Percentiles rank a stretch among this genome's conserved stretches.
Conservation (phyloP, 2,888 invertebrate species). For the Hermaeophaga mercurialis region DNA sequence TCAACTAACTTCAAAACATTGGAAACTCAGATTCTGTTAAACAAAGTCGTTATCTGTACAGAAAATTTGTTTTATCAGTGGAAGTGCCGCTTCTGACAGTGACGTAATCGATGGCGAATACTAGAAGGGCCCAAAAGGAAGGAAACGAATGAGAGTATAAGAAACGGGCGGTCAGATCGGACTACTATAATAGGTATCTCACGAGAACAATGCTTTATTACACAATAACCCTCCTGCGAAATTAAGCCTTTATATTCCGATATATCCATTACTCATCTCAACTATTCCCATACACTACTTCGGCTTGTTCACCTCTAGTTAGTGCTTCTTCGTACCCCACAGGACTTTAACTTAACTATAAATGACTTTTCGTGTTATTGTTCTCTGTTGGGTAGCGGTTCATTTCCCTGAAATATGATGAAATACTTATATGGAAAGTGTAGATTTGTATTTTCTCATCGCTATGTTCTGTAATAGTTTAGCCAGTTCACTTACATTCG, state of each 20-base stretch:
- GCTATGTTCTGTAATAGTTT: background rate
- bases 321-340: constrained; percentile 30
- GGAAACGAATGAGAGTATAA: no score
- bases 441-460: background rate
- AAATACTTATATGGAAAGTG: constrained; percentile 14
- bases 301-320: constrained; percentile 32
- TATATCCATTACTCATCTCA: constrained; percentile 56
- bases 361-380: constrained; percentile 30
- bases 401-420: constrained; percentile 20
- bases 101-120: no score
- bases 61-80: no score
- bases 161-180: constrained; percentile 47
- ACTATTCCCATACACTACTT: constrained; percentile 47
- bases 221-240: constrained; percentile 57
- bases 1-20: no score
- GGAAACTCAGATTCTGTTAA: no score
- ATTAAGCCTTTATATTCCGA: constrained; percentile 58
- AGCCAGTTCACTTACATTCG: background rate
- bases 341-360: constrained; percentile 29
- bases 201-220: constrained; percentile 59
- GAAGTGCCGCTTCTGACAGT: no score
- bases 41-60: no score
- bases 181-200: constrained; percentile 54
- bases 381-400: constrained; percentile 23
- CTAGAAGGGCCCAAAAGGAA: no score